Evolutionary conservation across 2,113 vertebrate genomes (phyloP), one percentile per base, ranked within the genome.

Genomic region (Nothobranchius kuhntae): DNA sequence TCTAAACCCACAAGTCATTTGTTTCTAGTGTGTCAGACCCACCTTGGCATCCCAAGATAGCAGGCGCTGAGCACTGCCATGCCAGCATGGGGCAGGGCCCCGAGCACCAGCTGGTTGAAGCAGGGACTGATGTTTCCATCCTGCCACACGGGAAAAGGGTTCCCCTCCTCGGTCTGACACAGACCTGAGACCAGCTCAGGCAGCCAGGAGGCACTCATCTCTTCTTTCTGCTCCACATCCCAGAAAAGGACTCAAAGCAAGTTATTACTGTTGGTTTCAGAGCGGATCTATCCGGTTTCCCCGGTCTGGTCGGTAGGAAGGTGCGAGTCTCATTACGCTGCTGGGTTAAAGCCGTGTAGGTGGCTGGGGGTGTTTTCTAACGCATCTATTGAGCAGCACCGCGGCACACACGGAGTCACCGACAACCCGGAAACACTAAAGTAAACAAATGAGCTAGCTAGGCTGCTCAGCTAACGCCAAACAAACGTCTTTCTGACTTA

Each of bases 71-170:
- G 89, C 55, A 91, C 66, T 0, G 96, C 96, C 82, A 96, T 89
- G 51, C 91, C 65, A 38, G 82, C 78, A 13, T 99, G 95, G 68
- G 95, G 93, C 65, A 95, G n/a, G 13, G 89, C 89, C 2, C 93
- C 95, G 55, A 98, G 86, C 15, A 93, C 66, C 53, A 99, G 91
- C 68, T 96, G 96, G 83, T 96, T 98, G 77, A 96, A 98, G 87
- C 97, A 98, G 56, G 94, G 83, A 61, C 95, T 93, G 57, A 96
- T 0, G 36, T 84, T 90, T 65, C 92, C 94, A 48, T 81, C 73
- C 67, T 93, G 87, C 96, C 95, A 99, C 63, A 96, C 67, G 9
- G 95, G 95, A 55, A 98, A 82, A 0, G 95, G 95, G 57, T 91
- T 69, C 42, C 80, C 73, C 48, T 58, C 56, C 48, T 91, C 89